These are phyloP conservation scores for Halisarca cf. caerulea DNA, from an alignment of 37 sponge, comb jelly and placozoan genomes.

Conservation along the genomic window DNA sequence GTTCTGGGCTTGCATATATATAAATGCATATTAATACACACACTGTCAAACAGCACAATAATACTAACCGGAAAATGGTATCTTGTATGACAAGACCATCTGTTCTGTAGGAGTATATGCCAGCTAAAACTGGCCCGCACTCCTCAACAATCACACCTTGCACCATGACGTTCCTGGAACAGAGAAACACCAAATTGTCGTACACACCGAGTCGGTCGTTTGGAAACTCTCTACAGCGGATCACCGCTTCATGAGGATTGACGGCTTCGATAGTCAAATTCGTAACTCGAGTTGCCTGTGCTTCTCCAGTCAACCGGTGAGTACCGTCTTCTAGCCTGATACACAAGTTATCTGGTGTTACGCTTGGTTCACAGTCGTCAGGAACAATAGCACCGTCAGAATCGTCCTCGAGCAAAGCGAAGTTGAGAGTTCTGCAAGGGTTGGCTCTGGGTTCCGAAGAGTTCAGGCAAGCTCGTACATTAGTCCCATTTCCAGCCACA, in stretches of 20 bases:
- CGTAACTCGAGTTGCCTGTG: background rate
- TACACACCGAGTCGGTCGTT: background rate
- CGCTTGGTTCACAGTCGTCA: background rate
- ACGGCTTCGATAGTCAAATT: background rate
- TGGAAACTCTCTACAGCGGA: background rate
- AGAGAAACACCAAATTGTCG: background rate
- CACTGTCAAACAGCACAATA: no score
- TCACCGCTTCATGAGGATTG: background rate
- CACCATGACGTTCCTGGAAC: background rate
- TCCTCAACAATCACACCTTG: background rate
- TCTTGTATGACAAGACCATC: background rate
- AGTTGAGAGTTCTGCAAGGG: background rate
- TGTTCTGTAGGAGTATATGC: background rate
- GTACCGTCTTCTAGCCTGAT: background rate
- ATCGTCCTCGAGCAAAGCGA: background rate
- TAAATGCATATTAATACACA: no score
- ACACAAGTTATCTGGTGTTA: background rate
- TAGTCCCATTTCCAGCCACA: background rate
- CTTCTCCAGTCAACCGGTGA: background rate
- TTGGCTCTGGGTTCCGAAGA: background rate
- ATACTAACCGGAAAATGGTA: background rate
- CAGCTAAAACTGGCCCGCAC: background rate
- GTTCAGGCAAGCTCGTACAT: background rate
- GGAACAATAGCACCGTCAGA: background rate
- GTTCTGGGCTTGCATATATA: no score